Evolutionary conservation across 2,888 invertebrate species (phyloP), one percentile per base, ranked within the genome.

Genomic region (Meandrusa payeni): DNA sequence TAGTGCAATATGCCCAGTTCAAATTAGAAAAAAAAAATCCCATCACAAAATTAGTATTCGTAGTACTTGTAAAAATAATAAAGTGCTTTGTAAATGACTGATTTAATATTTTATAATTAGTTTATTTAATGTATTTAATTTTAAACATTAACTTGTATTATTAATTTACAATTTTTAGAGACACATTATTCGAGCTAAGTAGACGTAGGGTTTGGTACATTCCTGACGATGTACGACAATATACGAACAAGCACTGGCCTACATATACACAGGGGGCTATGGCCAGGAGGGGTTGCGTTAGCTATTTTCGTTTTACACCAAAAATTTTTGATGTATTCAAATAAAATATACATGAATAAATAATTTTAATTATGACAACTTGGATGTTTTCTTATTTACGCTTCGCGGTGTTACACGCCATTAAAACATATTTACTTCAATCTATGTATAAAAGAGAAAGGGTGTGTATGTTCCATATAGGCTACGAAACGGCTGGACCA

Each of bases 281-380:
- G 44, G 73, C 78, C 69, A 75, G 67, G 65, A 58, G 42, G n/a
- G n/a, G 36, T 24, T 68, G 75, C 69, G 54, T 64, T 62, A 62
- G 79, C 76, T 75, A 71, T 67, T 76, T 77, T 76, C 74, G 66
- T 76, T 76, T 75, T 77, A 79, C 77, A 83, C 82, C 85, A 82
- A 85, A 82, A 80, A 81, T 54, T 57, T 72, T 77, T 78, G 76
- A 77, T 82, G 79, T 82, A 82, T 81, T 76, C 70, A 76, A 78
- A 76, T 77, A 75, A n/a, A 76, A 32, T 80, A 77, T 76, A 78
- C 72, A 77, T 68, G 66, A 83, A 71, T 77, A 79, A 79, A 79
- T 74, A 59, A 61, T 59, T 69, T 31, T 42, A 31, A 77, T 74
- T 70, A 77, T 69, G 69, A 76, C 71, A 72, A 67, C 70, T 59